These are phyloP conservation scores for Psix sp. DNA, from an alignment of 1,140 invertebrate genomes.

Conservation along the genomic window DNA sequence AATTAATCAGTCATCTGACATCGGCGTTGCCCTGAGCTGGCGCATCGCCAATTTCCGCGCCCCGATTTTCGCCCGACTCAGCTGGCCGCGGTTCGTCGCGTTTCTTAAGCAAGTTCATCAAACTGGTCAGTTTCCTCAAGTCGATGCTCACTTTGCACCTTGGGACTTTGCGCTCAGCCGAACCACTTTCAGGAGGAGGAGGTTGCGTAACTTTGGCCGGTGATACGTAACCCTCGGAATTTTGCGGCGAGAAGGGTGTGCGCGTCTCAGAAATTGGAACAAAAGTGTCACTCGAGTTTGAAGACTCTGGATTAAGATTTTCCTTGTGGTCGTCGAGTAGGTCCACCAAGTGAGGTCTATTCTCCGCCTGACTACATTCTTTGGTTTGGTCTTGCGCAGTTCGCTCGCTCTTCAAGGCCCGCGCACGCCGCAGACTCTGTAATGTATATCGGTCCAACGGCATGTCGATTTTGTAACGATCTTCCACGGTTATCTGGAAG, in stretches of 20 bases:
- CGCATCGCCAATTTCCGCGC: background rate
- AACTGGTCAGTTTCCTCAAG: constrained; percentile 63
- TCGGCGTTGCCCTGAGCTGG: background rate
- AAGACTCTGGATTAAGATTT: constrained; percentile 49
- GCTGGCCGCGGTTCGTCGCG: background rate
- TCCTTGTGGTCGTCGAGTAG: constrained; percentile 57
- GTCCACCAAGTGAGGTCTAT: background rate
- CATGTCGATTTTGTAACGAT: constrained; percentile 21
- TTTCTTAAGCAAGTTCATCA: constrained; percentile 63
- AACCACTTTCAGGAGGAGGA: background rate
- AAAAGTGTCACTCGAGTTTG: background rate
- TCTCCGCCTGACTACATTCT: no score
- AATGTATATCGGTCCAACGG: background rate
- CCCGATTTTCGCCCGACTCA: no score
- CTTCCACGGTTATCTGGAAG: constrained; percentile 24
- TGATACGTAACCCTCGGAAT: constrained; percentile 13
- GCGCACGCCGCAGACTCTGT: background rate
- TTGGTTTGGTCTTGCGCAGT: no score
- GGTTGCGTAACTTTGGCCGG: constrained; percentile 13
- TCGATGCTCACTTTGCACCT: constrained; percentile 70
- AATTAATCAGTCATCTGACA: background rate
- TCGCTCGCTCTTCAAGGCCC: no score
- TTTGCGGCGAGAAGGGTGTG: constrained; percentile 16
- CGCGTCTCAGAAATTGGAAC: background rate
- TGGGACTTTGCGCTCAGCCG: background rate